These are phyloP conservation scores for Hirundo rustica DNA, from an alignment of 2,797 vertebrate species.

Conservation along the genomic window DNA sequence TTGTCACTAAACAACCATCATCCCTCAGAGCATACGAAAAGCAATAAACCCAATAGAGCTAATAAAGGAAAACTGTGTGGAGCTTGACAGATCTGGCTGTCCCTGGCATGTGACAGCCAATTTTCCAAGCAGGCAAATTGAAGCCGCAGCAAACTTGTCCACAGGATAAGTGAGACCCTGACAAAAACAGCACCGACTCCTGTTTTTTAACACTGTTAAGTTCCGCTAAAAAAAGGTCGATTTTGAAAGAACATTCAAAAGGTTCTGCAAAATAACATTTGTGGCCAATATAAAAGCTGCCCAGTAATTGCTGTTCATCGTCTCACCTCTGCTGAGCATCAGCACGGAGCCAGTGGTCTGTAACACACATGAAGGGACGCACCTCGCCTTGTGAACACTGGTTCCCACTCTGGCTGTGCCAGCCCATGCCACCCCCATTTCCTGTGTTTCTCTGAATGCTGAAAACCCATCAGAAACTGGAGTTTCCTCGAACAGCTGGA, in stretches of 20 bases:
- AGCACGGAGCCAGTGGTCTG: neutral
- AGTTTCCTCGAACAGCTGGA: constrained; percentile 32
- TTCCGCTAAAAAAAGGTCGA: neutral
- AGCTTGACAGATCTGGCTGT: constrained; percentile 68
- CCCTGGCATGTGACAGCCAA: constrained; percentile 65
- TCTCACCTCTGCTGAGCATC: neutral
- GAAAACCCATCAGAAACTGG: constrained; percentile 42
- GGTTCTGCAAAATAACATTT: neutral
- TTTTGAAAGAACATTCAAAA: neutral
- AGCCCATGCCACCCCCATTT: neutral
- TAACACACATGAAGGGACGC: neutral
- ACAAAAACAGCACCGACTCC: neutral
- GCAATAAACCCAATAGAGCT: constrained; percentile 66
- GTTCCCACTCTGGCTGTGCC: neutral
- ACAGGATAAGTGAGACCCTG: constrained; percentile 41
- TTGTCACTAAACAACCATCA: constrained; percentile 64
- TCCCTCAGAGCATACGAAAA: constrained; percentile 59
- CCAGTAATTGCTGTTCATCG: neutral
- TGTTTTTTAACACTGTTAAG: neutral
- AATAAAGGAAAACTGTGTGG: constrained; percentile 53
- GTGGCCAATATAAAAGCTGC: neutral
- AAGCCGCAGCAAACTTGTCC: constrained; percentile 30
- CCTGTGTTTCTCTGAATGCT: neutral
- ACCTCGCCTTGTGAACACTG: neutral
- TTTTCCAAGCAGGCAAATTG: constrained; percentile 58